Base-by-base conservation (phyloP, 2,888 invertebrate genomes). In the Orthosia cruda region DNA sequence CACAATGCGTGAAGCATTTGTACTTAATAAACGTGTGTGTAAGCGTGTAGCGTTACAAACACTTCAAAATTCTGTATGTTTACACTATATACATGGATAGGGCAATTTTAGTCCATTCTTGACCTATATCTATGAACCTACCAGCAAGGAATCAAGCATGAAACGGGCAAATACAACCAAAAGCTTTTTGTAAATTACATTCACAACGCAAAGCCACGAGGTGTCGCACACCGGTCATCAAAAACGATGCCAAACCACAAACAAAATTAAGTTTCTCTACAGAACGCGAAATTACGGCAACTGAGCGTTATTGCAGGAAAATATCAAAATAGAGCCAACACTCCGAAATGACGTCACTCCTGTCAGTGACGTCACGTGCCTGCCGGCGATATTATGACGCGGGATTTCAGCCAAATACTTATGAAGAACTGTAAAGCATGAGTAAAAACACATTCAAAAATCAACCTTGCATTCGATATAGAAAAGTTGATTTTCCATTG, bases 401-500 rank as follows among this genome's bases (percentile, higher is more conserved):
- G 66, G 40, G 66, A 71, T 81, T 87, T 74, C 75, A 80, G 58
- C 70, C 77, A 80, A 84, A 74, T 87, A 80, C 82, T 80, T 75
- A 78, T 81, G 74, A 81, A 79, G 79, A 71, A 77, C 66, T 83
- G 62, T 54, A 62, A 83, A 81, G 45, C 23, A 62, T 45, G 15
- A 32, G 13, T 1, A 57, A 3, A 59, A 1, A 32, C n/a, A 3
- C n/a, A 49, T 15, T 20, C 0, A 0, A 78, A 70, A 68, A 66
- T 50, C 11, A 62, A 80, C 84, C 52, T 45, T 87, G 69, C 11
- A 0, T 0, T 11, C 0, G 18, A 26, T 1, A 0, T 0, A 0
- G 13, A 58, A 86, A n/a, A 62, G 86, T 75, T 55, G 18, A 52
- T 11, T 72, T 84, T 79, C 2, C 0, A 26, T 18, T 58, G 15